Conservation (phyloP, 2,797 vertebrate genomes). For the Enteromius treurensis region DNA sequence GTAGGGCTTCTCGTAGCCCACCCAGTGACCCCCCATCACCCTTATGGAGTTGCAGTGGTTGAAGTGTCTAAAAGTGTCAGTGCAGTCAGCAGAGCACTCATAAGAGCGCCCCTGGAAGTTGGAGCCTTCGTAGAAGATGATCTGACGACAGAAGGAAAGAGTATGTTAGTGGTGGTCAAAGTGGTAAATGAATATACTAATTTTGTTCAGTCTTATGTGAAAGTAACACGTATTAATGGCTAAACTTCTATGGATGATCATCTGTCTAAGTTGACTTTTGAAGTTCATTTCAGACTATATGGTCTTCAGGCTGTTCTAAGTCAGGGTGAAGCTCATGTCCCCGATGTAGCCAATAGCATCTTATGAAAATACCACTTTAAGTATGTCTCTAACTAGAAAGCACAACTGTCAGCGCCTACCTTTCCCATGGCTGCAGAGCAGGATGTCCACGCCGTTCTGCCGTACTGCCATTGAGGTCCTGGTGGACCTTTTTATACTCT, state of each 20-base stretch:
- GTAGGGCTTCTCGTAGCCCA: slow-evolving; percentile 79
- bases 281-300: neutral
- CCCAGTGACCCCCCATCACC: slow-evolving; percentile 77
- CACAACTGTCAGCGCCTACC: slow-evolving; percentile 67
- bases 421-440: slow-evolving; percentile 78
- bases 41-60: slow-evolving; percentile 80
- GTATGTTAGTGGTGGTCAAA: neutral
- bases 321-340: neutral
- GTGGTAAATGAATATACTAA: neutral
- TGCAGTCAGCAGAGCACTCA: slow-evolving; percentile 79
- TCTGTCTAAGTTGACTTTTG: neutral
- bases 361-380: neutral
- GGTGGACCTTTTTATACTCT: slow-evolving; percentile 71
- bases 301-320: neutral
- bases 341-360: neutral
- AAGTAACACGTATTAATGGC: neutral
- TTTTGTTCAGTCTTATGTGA: neutral
- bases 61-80: slow-evolving; percentile 79
- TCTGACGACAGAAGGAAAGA: slow-evolving; percentile 62
- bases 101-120: slow-evolving; percentile 80
- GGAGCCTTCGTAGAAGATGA: slow-evolving; percentile 80
- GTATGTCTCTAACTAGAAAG: neutral
- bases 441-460: slow-evolving; percentile 64
- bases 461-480: slow-evolving; percentile 45
- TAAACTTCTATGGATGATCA: neutral